These are phyloP conservation scores for Ameiurus melas DNA, from an alignment of 2,113 vertebrate genomes.

Conservation along the genomic window DNA sequence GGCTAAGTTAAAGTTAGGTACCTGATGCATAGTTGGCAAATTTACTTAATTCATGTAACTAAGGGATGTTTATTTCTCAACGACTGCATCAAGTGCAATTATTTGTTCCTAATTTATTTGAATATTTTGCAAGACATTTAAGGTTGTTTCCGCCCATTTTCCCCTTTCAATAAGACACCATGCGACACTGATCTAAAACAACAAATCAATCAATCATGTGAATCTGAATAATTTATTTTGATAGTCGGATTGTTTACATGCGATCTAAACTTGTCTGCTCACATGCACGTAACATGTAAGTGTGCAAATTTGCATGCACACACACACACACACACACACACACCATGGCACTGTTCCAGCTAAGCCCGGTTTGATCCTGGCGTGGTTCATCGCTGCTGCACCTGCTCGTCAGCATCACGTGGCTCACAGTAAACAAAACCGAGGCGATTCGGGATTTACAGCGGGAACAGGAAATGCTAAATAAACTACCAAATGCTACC, in stretches of 20 bases:
- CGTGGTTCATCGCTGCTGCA: neutral
- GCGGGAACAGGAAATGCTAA: slow-evolving; percentile 12
- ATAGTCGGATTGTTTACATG: neutral
- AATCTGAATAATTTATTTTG: neutral
- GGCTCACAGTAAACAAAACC: slow-evolving; percentile 1
- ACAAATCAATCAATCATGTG: neutral
- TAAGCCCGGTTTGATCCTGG: slow-evolving; percentile 16
- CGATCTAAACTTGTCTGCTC: neutral
- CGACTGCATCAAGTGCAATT: neutral
- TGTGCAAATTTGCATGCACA: neutral
- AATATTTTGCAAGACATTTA: neutral
- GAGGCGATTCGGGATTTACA: slow-evolving; percentile 16
- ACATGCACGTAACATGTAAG: neutral
- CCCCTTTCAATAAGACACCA: neutral
- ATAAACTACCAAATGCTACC: neutral
- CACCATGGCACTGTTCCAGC: slow-evolving; percentile 16
- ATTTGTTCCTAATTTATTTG: neutral
- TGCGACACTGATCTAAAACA: neutral
- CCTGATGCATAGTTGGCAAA: neutral
- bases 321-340: neutral
- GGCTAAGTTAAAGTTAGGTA: neutral
- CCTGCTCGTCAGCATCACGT: slow-evolving; percentile 14
- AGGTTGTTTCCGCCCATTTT: neutral
- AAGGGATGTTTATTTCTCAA: neutral
- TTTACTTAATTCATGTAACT: neutral